Conservation (phyloP, 2,113 vertebrate species). For the Myotis lucifugus region DNA sequence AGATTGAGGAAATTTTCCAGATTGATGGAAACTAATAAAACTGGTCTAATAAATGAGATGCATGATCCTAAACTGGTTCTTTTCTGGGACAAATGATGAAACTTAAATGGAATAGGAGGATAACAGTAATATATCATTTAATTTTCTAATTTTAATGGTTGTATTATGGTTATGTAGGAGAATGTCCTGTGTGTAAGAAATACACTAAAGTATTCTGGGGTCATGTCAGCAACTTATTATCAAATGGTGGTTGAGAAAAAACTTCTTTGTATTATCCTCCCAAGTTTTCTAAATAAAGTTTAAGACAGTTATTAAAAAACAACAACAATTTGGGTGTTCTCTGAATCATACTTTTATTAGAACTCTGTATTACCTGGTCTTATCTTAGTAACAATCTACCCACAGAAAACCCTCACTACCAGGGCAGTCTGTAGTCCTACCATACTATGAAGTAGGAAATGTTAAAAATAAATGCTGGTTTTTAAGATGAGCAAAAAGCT, state of each 20-base stretch:
- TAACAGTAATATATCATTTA: background rate
- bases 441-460: background rate
- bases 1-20: background rate
- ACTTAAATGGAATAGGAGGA: background rate
- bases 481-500: conserved; percentile 24
- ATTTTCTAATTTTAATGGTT: background rate
- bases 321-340: background rate
- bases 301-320: background rate
- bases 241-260: background rate
- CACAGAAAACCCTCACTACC: background rate
- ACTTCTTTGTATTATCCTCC: background rate
- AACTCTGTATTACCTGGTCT: background rate
- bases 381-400: background rate
- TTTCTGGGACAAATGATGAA: background rate
- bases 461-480: background rate
- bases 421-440: background rate
- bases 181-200: background rate
- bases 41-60: background rate
- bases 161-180: background rate
- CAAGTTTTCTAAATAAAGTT: conserved; percentile 4
- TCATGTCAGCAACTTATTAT: background rate
- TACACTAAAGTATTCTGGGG: background rate
- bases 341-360: conserved; percentile 2
- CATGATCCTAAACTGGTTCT: background rate
- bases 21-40: background rate